Conservation (phyloP, 64 coral and sea anemone genomes). For the Porites lutea region DNA sequence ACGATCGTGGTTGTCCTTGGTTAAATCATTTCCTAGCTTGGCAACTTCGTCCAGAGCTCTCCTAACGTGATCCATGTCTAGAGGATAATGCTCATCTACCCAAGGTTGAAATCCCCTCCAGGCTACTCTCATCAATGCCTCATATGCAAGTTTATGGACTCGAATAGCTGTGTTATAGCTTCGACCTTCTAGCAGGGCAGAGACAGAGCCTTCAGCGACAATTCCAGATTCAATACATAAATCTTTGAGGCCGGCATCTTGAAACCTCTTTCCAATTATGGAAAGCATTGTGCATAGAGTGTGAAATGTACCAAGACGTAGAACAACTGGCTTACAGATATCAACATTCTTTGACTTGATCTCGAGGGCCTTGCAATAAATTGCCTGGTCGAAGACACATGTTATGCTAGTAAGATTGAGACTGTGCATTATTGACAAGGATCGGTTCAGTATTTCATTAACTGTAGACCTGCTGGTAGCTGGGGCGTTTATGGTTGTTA, state of each 20-base stretch:
- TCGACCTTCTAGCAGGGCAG: background rate
- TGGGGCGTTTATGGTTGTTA: slow-evolving; percentile 16
- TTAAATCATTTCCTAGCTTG: background rate
- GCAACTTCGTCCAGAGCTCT: slow-evolving; percentile 11
- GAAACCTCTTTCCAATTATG: slow-evolving; percentile 43
- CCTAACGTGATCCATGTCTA: background rate
- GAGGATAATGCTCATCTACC: slow-evolving; percentile 13
- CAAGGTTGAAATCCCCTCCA: slow-evolving; percentile 17
- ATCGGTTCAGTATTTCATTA: slow-evolving; percentile 2
- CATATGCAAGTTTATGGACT: slow-evolving; percentile 34
- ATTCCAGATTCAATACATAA: slow-evolving; percentile 49
- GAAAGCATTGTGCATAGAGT: slow-evolving; percentile 34
- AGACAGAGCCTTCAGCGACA: slow-evolving; percentile 50
- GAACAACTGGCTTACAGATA: slow-evolving; percentile 11
- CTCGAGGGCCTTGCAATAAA: background rate
- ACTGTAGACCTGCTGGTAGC: slow-evolving; percentile 6
- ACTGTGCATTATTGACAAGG: background rate
- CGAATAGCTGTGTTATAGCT: slow-evolving; percentile 24
- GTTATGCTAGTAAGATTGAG: background rate
- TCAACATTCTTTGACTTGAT: background rate
- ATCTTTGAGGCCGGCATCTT: slow-evolving; percentile 26
- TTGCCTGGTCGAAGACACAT: slow-evolving; percentile 24
- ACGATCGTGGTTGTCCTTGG: slow-evolving; percentile 4
- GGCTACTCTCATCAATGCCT: slow-evolving; percentile 6
- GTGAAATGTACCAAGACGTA: slow-evolving; percentile 42